Conservation (phyloP, 2,113 vertebrate genomes). For the Hippoglossus stenolepis region DNA sequence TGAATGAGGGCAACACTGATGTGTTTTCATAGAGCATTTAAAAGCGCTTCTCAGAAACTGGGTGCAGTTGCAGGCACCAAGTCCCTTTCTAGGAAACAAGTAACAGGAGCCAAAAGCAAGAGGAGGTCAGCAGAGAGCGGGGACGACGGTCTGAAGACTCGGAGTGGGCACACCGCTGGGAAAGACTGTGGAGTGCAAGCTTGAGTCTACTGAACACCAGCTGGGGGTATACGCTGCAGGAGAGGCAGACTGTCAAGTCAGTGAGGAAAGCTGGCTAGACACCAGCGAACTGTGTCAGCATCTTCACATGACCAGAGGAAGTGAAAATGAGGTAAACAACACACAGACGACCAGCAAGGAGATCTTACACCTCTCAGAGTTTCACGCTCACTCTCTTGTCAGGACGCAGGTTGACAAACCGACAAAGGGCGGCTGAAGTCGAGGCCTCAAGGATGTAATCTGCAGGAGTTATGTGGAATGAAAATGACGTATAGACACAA, state of each 20-base stretch:
- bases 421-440: background rate
- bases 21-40: background rate
- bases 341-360: background rate
- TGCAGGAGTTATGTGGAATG: background rate
- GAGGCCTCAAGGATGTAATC: too few species aligned
- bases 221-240: conserved; percentile 24
- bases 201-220: conserved; percentile 14
- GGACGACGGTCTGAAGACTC: background rate
- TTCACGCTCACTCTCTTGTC: background rate
- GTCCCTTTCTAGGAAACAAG: conserved; percentile 9
- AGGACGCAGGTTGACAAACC: background rate
- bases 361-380: background rate
- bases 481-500: too few species aligned
- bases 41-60: background rate
- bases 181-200: conserved; percentile 29
- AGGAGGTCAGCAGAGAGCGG: background rate
- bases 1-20: background rate
- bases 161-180: conserved; percentile 33
- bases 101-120: conserved; percentile 20
- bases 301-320: background rate
- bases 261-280: background rate
- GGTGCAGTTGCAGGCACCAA: background rate
- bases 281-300: background rate
- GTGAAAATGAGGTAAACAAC: conserved; percentile 13
- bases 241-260: conserved; percentile 2